Evolutionary conservation across 2,113 vertebrate species (phyloP), one percentile per base, ranked within the genome.

Genomic region (Cromileptes altivelis): DNA sequence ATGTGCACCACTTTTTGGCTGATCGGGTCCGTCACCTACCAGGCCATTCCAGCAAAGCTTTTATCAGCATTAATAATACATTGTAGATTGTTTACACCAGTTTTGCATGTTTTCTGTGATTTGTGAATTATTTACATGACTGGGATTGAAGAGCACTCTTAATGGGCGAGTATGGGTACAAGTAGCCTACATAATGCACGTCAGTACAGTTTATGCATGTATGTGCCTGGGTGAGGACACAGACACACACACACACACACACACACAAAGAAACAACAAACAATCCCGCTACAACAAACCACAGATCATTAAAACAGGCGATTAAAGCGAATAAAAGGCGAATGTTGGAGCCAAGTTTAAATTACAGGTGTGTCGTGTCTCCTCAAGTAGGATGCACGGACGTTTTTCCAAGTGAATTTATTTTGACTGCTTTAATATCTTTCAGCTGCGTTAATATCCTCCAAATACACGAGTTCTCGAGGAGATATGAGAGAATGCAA

Each of bases 11-110:
- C 56, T 82, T 70, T 84, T 87, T 88, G 89, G 91, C 85, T 86
- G 82, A 18, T 80, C 69, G 23, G 70, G 76, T 70, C 80, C 81
- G 81, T 90, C 91, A 94, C 88, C 91, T 82, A 80, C 42, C 83
- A 70, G 86, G 62, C 67, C 75, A 71, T 82, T 94, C 91, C 93
- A 95, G 76, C 86, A 93, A 94, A 91, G 91, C 92, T 94, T 94
- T 94, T 93, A 94, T 71, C 89, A 25, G 49, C 88, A 89, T 95
- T 85, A 95, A 94, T 94, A 94, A 95, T 93, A 88, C 75, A 95
- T 89, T 56, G 70, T 47, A 56, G 65, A 80, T 82, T 92, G 93
- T 95, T 94, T 93, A 89, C 89, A 90, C 47, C 74, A 60, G 53
- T 83, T 91, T 84, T 82, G 72, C 69, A 69, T 71, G 82, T 89